Percentiles rank a stretch among this genome's conserved stretches.
These are phyloP conservation scores for Mya arenaria DNA, from an alignment of 1,140 invertebrate species.

Conservation along the genomic window DNA sequence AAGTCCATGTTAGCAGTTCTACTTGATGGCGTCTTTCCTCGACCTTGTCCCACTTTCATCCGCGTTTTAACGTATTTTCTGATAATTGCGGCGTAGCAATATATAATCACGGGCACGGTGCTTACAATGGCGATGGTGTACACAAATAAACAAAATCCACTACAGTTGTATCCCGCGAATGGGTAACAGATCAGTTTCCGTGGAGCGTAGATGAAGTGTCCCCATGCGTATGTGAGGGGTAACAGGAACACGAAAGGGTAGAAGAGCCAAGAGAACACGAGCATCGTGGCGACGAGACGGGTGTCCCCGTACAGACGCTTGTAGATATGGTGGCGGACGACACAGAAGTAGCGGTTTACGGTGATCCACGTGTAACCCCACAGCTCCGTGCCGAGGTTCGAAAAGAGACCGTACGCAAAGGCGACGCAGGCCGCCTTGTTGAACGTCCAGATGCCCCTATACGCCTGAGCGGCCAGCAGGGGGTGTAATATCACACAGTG, in stretches of 20 bases:
- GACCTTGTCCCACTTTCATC: constrained; percentile 14
- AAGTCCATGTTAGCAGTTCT: not conserved
- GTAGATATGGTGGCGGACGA: constrained; percentile 15
- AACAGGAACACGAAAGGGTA: constrained; percentile 43
- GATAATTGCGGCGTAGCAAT: constrained; percentile 35
- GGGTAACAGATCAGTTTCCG: constrained; percentile 46
- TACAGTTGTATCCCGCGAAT: constrained; percentile 35
- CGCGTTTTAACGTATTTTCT: constrained; percentile 37
- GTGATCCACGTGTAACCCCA: constrained; percentile 47
- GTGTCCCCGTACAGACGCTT: not conserved
- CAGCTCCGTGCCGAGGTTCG: constrained; percentile 35
- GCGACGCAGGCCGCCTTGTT: constrained; percentile 1
- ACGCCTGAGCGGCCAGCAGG: constrained; percentile 18
- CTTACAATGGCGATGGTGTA: constrained; percentile 29
- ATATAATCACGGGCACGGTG: constrained; percentile 33
- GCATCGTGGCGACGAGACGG: not conserved
- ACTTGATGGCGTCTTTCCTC: not conserved
- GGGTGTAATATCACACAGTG: constrained; percentile 40
- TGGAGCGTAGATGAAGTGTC: constrained; percentile 35
- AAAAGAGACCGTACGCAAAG: constrained; percentile 32
- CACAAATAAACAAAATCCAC: constrained; percentile 48
- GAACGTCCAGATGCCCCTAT: constrained; percentile 19
- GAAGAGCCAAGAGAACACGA: constrained; percentile 32
- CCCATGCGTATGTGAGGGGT: constrained; percentile 28
- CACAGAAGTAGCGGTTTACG: constrained; percentile 35